Evolutionary conservation across 2,113 vertebrate genomes (phyloP).

Genomic region (Nesospiza acunhae): DNA sequence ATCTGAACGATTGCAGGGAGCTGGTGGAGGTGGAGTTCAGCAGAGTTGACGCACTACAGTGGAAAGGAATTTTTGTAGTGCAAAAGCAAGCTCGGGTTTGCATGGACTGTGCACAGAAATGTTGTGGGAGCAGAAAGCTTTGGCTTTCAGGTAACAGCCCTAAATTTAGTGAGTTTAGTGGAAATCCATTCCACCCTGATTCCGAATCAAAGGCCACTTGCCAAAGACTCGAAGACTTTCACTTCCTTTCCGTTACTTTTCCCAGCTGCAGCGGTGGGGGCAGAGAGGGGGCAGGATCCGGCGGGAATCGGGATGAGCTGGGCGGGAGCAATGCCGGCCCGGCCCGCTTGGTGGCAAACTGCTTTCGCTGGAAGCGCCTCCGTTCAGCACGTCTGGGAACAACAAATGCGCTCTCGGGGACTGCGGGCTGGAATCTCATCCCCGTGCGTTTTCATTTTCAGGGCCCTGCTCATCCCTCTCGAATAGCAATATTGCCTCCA

Average conservation of each 20-base stretch:
- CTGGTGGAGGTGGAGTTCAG: neutral
- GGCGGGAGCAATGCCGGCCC: conserved; percentile 39
- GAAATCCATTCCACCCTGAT: neutral
- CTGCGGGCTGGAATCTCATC: conserved; percentile 19
- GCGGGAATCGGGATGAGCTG: rapidly evolving
- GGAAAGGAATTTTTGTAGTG: neutral
- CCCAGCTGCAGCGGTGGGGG: neutral
- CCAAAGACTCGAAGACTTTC: neutral
- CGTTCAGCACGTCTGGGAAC: neutral
- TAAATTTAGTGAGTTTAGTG: neutral
- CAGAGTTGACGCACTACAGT: rapidly evolving
- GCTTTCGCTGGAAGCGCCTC: neutral
- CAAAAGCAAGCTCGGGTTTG: neutral
- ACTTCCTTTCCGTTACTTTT: neutral
- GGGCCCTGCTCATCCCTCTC: neutral
- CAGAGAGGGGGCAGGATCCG: rapidly evolving
- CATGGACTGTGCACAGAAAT: neutral
- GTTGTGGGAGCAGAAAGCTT: neutral
- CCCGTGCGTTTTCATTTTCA: neutral
- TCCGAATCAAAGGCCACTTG: neutral
- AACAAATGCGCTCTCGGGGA: neutral
- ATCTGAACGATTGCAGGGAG: rapidly evolving
- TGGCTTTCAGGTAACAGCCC: neutral
- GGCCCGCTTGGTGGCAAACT: conserved; percentile 75
- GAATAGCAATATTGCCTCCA: neutral